Evolutionary conservation across 2,888 invertebrate genomes (phyloP), one percentile per base, ranked within the genome.

Genomic region (Oxyteleia sp.): DNA sequence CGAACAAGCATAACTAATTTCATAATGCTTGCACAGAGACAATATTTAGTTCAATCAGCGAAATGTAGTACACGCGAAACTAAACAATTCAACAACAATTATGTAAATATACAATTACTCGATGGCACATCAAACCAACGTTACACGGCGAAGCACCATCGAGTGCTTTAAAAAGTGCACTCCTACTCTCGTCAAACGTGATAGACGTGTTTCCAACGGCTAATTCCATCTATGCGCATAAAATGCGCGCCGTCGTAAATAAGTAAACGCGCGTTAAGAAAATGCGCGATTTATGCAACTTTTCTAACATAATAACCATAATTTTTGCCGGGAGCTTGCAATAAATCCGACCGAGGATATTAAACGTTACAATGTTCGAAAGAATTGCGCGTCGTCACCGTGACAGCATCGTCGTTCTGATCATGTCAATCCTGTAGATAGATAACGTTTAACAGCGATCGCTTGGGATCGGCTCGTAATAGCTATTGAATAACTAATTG

Each of bases 401-500:
- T 57, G 45, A 55, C 18, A 45, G 45, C 57, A 26, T 38, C 75
- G 38, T 47, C 64, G 64, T 75, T 64, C 66, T 49, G 66, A 76
- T 59, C 75, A 45, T 76, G 66, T 76, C 76, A 68, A 68, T 68
- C 66, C 38, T 49, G 16, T 41, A 51, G 66, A n/a, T 41, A 51
- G 66, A 57, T 57, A 57, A 63, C 64, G 38, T 64, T 66, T 57
- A 55, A 45, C 45, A 41, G 45, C 66, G 66, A 76, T 66, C n/a
- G 29, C 41, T 43, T 43, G 53, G 68, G 53, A 68, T 68, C 26
- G 59, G 66, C 76, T 59, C 43, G 26, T 45, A 66, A 66, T 66
- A 15, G 38, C 59, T 59, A 66, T 68, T 76, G 76, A 76, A 76
- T 76, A 75, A 75, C 64, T 75, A 75, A 75, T 75, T 38, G 51